Conservation (phyloP, 2,888 invertebrate species). For the Pegoplata infirma region DNA sequence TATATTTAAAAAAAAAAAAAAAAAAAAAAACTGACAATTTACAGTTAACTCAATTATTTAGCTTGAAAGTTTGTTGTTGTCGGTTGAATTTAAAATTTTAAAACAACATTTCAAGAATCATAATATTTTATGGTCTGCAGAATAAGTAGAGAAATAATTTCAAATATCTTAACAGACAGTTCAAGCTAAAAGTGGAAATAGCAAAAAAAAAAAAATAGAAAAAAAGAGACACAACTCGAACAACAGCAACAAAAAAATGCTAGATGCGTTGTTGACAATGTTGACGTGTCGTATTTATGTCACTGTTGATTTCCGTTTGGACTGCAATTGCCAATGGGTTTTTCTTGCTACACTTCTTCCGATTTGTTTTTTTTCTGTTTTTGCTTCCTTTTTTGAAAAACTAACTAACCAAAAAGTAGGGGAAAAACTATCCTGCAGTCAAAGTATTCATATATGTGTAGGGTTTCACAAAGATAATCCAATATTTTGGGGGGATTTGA, state of each 20-base stretch:
- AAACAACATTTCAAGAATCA: constrained; percentile 4
- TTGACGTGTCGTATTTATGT: constrained; percentile 41
- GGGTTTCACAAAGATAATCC: too few relatives aligned
- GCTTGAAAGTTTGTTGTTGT: not conserved
- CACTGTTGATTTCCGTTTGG: constrained; percentile 49
- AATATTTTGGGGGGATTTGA: too few relatives aligned
- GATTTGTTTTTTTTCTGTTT: not conserved
- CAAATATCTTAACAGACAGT: not conserved
- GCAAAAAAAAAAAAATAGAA: not conserved
- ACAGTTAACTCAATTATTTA: constrained; percentile 10
- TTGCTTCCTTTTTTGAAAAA: not conserved
- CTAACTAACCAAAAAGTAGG: not conserved
- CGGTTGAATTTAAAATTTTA: not conserved
- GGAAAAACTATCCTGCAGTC: too few relatives aligned
- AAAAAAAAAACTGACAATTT: not conserved
- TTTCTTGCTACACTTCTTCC: not conserved
- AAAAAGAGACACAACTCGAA: not conserved
- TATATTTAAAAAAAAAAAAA: not conserved
- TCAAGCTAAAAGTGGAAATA: not conserved
- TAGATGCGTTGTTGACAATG: constrained; percentile 9
- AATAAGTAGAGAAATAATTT: not conserved
- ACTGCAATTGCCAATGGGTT: constrained; percentile 15
- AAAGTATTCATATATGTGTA: too few relatives aligned
- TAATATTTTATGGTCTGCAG: constrained; percentile 20
- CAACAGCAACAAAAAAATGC: not conserved